Evolutionary conservation across 1,140 invertebrate species (phyloP).

Genomic region (Calycopis cecrops): DNA sequence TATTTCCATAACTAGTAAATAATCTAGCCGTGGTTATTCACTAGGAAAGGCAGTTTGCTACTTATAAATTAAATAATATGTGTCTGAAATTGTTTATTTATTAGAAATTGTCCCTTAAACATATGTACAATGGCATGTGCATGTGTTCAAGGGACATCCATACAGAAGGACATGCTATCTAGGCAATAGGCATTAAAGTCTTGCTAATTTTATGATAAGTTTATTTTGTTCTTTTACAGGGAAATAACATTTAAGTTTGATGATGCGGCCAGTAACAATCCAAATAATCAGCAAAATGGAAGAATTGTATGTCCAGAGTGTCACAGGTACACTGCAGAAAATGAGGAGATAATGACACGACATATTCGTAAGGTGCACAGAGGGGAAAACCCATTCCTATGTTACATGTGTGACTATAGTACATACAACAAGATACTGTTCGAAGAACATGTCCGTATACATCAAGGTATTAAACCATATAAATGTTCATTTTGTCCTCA

Average conservation of each 20-base stretch:
- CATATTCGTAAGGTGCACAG: slow-evolving; percentile 51
- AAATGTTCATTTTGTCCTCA: slow-evolving; percentile 51
- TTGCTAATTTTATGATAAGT: no score
- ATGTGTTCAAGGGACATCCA: no score
- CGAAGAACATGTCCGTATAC: slow-evolving; percentile 52
- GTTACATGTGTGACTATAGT: slow-evolving; percentile 57
- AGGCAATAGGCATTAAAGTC: no score
- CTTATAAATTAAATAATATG: no score
- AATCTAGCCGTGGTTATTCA: no score
- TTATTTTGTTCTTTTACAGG: not conserved
- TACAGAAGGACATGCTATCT: no score
- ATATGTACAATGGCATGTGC: no score
- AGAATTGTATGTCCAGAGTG: slow-evolving; percentile 40
- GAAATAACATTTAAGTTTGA: not conserved
- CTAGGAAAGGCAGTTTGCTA: no score
- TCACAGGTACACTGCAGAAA: slow-evolving; percentile 37
- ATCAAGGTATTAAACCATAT: slow-evolving; percentile 56
- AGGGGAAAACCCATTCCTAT: slow-evolving; percentile 54
- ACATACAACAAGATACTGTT: slow-evolving; percentile 50
- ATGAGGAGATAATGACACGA: slow-evolving; percentile 41
- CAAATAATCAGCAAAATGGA: slow-evolving; percentile 6
- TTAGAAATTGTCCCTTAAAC: no score
- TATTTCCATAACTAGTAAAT: no score
- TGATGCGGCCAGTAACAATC: not conserved
- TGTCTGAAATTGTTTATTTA: no score